Percentiles rank a stretch among this genome's conserved stretches.
These are phyloP conservation scores for Melieria picta DNA, from an alignment of 2,888 invertebrate genomes.

Conservation along the genomic window DNA sequence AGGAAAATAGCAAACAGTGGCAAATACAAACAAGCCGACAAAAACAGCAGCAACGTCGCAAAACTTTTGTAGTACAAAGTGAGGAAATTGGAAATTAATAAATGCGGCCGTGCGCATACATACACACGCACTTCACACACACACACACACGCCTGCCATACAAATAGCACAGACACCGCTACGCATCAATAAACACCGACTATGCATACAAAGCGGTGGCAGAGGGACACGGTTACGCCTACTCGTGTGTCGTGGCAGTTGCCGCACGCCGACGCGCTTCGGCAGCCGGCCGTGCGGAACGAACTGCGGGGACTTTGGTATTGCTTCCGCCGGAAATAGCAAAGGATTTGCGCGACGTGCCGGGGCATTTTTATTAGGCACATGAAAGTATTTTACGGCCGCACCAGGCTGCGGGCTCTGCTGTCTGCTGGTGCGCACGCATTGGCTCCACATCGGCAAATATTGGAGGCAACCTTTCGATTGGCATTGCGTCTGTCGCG, in stretches of 20 bases:
- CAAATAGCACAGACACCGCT: neutral
- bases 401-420: neutral
- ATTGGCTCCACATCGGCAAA: too few relatives aligned
- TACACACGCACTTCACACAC: neutral
- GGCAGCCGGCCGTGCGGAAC: too few relatives aligned
- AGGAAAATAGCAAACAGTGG: too few relatives aligned
- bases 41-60: neutral
- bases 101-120: too few relatives aligned
- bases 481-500: too few relatives aligned
- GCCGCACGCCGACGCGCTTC: too few relatives aligned
- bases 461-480: too few relatives aligned
- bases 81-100: conserved; percentile 12
- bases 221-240: too few relatives aligned
- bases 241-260: too few relatives aligned
- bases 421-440: too few relatives aligned
- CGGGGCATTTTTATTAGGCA: conserved; percentile 58
- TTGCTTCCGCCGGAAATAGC: conserved; percentile 15
- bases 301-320: too few relatives aligned
- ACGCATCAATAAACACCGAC: neutral
- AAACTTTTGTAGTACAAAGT: neutral
- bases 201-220: too few relatives aligned
- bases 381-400: conserved; percentile 26
- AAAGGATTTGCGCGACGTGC: conserved; percentile 47
- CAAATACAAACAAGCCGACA: neutral
- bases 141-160: neutral